Evolutionary conservation across 2,113 vertebrate genomes (phyloP), one percentile per base, ranked within the genome.

Genomic region (Hippopotamus amphibius): DNA sequence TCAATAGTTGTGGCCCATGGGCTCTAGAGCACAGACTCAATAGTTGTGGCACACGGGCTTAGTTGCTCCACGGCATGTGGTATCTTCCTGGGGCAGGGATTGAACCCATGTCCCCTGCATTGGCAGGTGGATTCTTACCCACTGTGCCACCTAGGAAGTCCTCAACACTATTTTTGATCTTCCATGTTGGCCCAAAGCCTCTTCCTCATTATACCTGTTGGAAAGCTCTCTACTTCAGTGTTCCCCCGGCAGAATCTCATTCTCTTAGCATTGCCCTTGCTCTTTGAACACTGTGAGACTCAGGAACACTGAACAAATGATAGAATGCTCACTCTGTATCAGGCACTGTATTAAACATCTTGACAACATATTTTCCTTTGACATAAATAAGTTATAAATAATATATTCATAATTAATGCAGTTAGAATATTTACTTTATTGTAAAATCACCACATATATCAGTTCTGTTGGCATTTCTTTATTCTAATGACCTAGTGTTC

Each of bases 171-270:
- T 37, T 92, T 92, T 88, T 77, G 30, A 72, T 91, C 68, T 96
- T 97, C 72, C 82, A 43, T 88, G 71, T 80, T 95, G 72, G 82
- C 15, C 48, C 50, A 68, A 85, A 86, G 80, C 15, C 30, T 82
- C 65, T 33, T 77, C n/a, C 91, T 33, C 5, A 48, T 61, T 90
- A 0, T 24, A 83, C 48, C 19, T 95, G 41, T 41, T 84, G 61
- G 86, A 88, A 93, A 91, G 65, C 6, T 48, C 7, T 41, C 66
- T 65, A 17, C 61, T 80, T 89, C 66, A 48, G 41, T 55, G 63
- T 82, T 83, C 48, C 33, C 33, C 22, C 48, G 65, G 43, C 41
- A 92, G 68, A 96, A 30, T 43, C 19, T 92, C 53, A 46, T 55
- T 59, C 24, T 74, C 30, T 59, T 26, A 83, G 22, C 26, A 90